Percentiles rank a stretch among this genome's conserved stretches.
phyloP scores from a whole-genome alignment of 1,140 invertebrate species.

The Druon quercuslanigerum region DNA sequence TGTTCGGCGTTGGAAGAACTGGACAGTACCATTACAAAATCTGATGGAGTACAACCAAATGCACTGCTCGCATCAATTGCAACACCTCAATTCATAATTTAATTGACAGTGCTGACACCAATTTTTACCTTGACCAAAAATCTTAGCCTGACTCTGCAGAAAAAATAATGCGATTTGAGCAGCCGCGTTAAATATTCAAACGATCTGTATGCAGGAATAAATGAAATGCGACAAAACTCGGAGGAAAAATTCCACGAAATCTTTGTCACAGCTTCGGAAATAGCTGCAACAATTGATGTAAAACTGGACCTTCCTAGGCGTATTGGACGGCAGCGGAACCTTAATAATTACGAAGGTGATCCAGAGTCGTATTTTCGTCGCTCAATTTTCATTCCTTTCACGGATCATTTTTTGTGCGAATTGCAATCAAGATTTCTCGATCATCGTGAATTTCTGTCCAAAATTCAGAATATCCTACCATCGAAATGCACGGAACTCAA shows the following conservation, averaged over 20 bases:
- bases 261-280: background rate
- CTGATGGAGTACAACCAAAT: conserved; percentile 5
- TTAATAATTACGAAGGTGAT: conserved; percentile 24
- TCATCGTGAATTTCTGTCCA: no score
- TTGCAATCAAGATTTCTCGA: no score
- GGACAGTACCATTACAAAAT: background rate
- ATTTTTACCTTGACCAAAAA: background rate
- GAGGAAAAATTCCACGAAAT: background rate
- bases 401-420: no score
- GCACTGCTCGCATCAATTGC: background rate
- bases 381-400: no score
- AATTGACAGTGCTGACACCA: background rate
- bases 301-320: background rate
- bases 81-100: background rate
- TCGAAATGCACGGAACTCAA: no score
- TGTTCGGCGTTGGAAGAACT: conserved; percentile 24
- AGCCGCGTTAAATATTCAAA: background rate
- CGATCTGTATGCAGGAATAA: conserved; percentile 21
- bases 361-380: no score
- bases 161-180: conserved; percentile 16
- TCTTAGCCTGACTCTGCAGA: background rate
- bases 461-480: no score
- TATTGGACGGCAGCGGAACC: conserved; percentile 13
- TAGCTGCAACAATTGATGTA: conserved; percentile 4
- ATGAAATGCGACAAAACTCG: no score